A percentile compares a stretch with the other conserved stretches of the same genome.
Conservation (phyloP, 1,140 invertebrate species). For the Magallana gigas region DNA sequence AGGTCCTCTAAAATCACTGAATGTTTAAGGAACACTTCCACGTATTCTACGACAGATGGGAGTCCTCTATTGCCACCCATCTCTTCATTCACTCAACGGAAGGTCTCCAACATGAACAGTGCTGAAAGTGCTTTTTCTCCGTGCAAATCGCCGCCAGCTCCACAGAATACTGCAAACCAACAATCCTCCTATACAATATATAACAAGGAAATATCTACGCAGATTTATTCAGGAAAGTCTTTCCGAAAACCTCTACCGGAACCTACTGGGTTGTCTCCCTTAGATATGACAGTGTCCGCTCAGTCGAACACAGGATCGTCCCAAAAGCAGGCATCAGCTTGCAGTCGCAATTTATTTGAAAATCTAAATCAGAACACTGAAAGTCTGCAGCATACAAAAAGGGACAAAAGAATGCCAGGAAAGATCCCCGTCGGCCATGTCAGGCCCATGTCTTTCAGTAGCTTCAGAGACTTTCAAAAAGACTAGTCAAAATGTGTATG, state of each 20-base stretch:
- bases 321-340: background rate
- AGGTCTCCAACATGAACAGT: background rate
- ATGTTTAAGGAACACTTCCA: background rate
- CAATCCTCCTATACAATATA: background rate
- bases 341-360: background rate
- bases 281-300: background rate
- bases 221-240: background rate
- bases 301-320: background rate
- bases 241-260: background rate
- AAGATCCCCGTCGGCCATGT: slow-evolving; percentile 10
- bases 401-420: background rate
- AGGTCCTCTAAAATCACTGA: background rate
- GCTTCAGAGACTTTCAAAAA: background rate
- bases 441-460: slow-evolving; percentile 21
- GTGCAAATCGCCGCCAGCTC: background rate
- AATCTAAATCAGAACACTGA: background rate
- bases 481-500: background rate
- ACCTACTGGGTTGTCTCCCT: background rate
- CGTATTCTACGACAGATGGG: background rate
- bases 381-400: background rate
- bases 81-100: background rate
- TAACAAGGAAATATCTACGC: background rate
- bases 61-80: slow-evolving; percentile 11
- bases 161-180: background rate
- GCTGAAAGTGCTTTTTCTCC: background rate